Base-by-base conservation (phyloP, 2,888 invertebrate species). In the Ommatoiulus sabulosus region DNA sequence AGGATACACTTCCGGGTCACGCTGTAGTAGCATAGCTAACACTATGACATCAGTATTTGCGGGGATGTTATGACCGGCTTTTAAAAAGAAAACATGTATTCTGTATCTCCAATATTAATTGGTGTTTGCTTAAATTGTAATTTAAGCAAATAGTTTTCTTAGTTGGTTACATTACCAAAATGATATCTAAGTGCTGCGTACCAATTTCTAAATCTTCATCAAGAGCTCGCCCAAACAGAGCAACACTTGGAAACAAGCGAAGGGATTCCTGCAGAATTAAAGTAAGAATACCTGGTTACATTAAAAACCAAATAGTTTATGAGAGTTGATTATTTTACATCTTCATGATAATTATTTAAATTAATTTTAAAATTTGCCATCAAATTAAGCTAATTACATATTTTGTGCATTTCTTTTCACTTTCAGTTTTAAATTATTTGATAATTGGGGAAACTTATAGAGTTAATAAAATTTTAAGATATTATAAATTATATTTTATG, bases 1-100 rank as follows among this genome's bases (percentile, higher is more conserved):
- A 24, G 88, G 85, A 85, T 20, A 88, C 15, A 44, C 17, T 12
- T 88, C 24, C 44, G 88, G 88, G 85, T 88, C 84, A 57, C 85
- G 85, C 46, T 88, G 88, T 17, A 84, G 17, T 12, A 84, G 12
- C 80, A 80, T 80, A 35, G 80, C 12, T 80, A 80, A 15, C 15
- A 80, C 80, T 4, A 80, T 35, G 35, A 80, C 80, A 35, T 80
- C 80, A 12, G 80, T 80, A 43, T 80, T 80, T 12, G 80, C 80
- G 15, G 80, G 80, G 35, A 80, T 80, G 2, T 80, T 80, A 80
- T 80, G 35, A 43, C 80, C 80, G 35, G 80, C 80, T 80, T 43
- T 35, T 35, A 35, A 35, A 35, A 35, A 35, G 35, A 35, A 35
- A 35, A 35, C n/a, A 35, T 72, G 2, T 63, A 20, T 7, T 17